phyloP scores from a whole-genome alignment of 2,888 invertebrate species.

The Torymus texanus region DNA sequence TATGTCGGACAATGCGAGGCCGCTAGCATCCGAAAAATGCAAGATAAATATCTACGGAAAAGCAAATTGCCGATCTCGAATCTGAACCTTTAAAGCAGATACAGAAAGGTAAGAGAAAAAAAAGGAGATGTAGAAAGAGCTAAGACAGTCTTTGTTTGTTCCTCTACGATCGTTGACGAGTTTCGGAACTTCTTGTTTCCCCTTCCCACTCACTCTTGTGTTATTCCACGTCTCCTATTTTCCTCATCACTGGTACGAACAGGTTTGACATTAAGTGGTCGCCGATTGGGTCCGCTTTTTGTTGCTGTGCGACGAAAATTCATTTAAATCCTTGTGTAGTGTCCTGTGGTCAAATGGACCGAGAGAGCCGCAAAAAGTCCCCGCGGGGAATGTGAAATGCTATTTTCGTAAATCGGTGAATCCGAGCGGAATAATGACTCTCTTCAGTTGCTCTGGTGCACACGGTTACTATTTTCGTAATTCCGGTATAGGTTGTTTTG shows the following conservation, averaged over 20 bases:
- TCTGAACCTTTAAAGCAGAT: constrained; percentile 4
- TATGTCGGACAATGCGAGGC: constrained; percentile 56
- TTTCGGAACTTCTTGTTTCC: constrained; percentile 57
- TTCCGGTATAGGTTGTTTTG: too few species aligned
- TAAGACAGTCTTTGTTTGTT: constrained; percentile 59
- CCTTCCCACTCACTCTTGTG: constrained; percentile 24
- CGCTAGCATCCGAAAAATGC: constrained; percentile 59
- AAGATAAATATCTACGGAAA: constrained; percentile 70
- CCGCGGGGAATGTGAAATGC: not conserved
- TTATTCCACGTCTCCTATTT: constrained; percentile 39
- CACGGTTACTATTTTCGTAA: too few species aligned
- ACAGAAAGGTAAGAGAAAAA: constrained; percentile 3
- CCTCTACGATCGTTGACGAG: constrained; percentile 60
- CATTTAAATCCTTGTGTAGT: too few species aligned
- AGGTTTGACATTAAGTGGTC: constrained; percentile 64
- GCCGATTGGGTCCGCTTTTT: constrained; percentile 63
- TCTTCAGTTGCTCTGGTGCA: not conserved
- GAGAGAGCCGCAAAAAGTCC: constrained; percentile 12
- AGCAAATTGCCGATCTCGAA: constrained; percentile 66
- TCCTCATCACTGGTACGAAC: constrained; percentile 55
- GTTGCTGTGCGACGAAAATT: constrained; percentile 16
- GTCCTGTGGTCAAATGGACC: constrained; percentile 1
- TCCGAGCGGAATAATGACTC: constrained; percentile 23
- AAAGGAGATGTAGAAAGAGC: not conserved
- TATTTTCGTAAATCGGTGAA: constrained; percentile 32